phyloP scores from a whole-genome alignment of 2,113 vertebrate species.

The Barbus barbus region DNA sequence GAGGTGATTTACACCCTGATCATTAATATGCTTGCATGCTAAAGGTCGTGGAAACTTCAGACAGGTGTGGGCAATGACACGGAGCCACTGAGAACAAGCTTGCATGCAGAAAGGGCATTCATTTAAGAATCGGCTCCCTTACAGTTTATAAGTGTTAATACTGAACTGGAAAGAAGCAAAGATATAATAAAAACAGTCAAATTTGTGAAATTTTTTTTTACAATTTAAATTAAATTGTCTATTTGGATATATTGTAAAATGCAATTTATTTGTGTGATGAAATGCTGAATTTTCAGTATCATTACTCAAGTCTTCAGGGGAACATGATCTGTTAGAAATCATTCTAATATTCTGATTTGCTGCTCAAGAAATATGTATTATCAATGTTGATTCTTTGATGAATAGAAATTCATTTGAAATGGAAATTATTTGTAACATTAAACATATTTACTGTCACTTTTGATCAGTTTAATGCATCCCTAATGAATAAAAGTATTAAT shows the following conservation, averaged over 20 bases:
- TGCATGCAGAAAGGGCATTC: not conserved
- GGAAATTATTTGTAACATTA: not conserved
- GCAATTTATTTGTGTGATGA: too few relatives aligned
- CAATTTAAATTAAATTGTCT: too few relatives aligned
- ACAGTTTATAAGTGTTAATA: not conserved
- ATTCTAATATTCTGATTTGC: not conserved
- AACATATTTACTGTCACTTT: not conserved
- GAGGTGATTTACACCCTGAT: slow-evolving; percentile 6
- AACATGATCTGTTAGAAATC: too few relatives aligned
- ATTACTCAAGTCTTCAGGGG: too few relatives aligned
- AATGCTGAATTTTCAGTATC: too few relatives aligned
- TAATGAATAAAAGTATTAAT: not conserved
- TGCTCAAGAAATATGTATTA: not conserved
- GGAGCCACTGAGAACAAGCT: not conserved
- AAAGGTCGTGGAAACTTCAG: slow-evolving; percentile 1
- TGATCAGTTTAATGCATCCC: not conserved
- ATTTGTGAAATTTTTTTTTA: not conserved
- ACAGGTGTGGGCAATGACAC: not conserved
- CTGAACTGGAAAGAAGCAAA: not conserved
- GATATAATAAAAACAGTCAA: not conserved
- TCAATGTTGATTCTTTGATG: not conserved
- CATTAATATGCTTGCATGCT: not conserved
- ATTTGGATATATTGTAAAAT: too few relatives aligned
- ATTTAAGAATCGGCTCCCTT: not conserved
- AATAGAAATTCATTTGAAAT: not conserved